Evolutionary conservation across 2,113 vertebrate species (phyloP), one percentile per base, ranked within the genome.

Genomic region (Ceyx margarethae): DNA sequence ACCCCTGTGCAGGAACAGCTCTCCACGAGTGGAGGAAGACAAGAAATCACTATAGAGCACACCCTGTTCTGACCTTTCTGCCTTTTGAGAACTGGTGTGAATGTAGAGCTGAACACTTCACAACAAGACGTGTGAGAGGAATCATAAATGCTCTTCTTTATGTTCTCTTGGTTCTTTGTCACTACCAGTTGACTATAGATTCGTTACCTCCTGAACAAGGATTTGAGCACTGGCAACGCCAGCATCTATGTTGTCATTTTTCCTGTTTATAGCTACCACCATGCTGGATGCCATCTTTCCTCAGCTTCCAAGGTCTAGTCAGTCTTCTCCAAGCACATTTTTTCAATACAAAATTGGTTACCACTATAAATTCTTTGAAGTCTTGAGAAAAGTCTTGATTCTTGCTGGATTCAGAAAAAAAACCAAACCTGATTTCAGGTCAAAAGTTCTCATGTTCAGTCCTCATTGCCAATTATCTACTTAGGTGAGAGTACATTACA

Each of bases 381-480:
- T 51, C 22, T 80, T 89, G 43, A 88, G 73, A 77, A 43, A 94
- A 82, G 12, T 46, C 48, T 50, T 68, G 74, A 74, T 76, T 87
- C 61, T 26, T 68, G 21, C 18, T 75, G 40, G 85, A 90, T 75
- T 81, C 16, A 53, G 46, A 7, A 33, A 56, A 79, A 54, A 81
- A 71, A 13, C 6, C 10, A 13, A 8, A 37, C 37, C 37, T 37
- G 37, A 37, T 37, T 37, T 86, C 78, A 84, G 85, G 88, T 95
- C 88, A 91, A 42, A 90, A 95, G 73, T 90, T 93, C 88, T 81
- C 42, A 35, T 64, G 54, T 89, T 92, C 71, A 72, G 46, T 82
- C 31, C n/a, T 92, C 5, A 0, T 61, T 93, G 78, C 88, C 77
- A 88, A 33, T 94, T 91, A 88, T 68, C 66, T 83, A 33, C 80